Conservation (phyloP, 1,140 invertebrate species). For the Trachymyrmex cornetzi region DNA sequence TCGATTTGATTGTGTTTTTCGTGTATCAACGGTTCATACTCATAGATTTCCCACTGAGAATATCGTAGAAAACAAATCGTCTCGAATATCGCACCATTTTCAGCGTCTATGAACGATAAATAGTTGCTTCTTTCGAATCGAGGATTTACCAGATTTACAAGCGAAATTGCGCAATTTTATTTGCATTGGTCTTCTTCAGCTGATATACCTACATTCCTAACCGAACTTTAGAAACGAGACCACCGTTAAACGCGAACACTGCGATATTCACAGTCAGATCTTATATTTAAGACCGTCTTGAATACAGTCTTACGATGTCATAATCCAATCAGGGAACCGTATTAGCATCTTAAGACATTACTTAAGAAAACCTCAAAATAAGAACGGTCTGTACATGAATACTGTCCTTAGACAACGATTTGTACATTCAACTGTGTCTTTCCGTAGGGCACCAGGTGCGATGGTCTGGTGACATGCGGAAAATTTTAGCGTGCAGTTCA, state of each 20-base stretch:
- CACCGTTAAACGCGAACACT: slow-evolving; percentile 51
- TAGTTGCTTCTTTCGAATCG: neutral
- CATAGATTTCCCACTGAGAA: neutral
- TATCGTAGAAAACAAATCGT: neutral
- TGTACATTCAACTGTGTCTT: slow-evolving; percentile 65
- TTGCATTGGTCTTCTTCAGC: neutral
- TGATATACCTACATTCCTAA: slow-evolving; percentile 32
- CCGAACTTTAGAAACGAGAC: slow-evolving; percentile 33
- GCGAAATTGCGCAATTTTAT: neutral
- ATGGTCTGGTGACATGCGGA: slow-evolving; percentile 68
- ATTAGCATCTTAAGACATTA: too few species aligned
- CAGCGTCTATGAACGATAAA: too few species aligned
- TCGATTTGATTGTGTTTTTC: slow-evolving; percentile 15
- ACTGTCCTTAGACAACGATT: slow-evolving; percentile 42
- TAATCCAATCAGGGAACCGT: too few species aligned
- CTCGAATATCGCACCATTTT: neutral
- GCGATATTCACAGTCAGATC: slow-evolving; percentile 29
- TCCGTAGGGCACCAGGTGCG: slow-evolving; percentile 46
- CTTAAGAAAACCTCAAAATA: too few species aligned
- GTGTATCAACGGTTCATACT: slow-evolving; percentile 16
- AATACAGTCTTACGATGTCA: too few species aligned
- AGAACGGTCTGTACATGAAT: too few species aligned
- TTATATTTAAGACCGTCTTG: too few species aligned
- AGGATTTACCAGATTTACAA: neutral
- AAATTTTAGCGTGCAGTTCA: slow-evolving; percentile 52